Evolutionary conservation across 2,113 vertebrate genomes (phyloP), one percentile per base, ranked within the genome.

Genomic region (Apus apus): DNA sequence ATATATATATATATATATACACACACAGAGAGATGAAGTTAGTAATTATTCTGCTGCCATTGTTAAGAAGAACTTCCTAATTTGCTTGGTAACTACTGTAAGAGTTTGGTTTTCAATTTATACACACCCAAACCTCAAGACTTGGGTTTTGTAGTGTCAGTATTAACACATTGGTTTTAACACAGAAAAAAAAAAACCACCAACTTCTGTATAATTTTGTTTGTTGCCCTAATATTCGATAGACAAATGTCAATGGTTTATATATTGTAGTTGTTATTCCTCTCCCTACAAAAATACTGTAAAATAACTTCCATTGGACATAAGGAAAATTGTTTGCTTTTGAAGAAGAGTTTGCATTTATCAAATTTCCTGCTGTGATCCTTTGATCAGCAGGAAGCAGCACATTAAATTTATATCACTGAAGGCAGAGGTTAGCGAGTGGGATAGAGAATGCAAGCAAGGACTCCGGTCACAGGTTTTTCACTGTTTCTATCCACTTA

Each of bases 1-100:
- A 38, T 38, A 38, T 38, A 38, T 38, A 38, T 10, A 38, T 38
- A 38, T 38, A 38, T 38, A 38, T 38, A 38, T 10, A 38, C 38
- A 38, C 38, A 38, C 38, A 38, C 38, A 38, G 8, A 38, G 38
- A 38, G 29, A 21, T 45, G n/a, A 93, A 90, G 22, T 1, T 82
- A 51, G 23, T n/a, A 48, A 45, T 36, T 68, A 57, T 62, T 90
- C 45, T 81, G 61, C 34, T 66, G 30, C 36, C 11, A 6, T 16
- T 43, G 36, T 50, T 66, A 36, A 61, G 40, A 66, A 83, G 60
- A 80, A 72, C 51, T 85, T 94, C 75, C 67, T 77, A 88, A 91
- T 93, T 92, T 61, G 48, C 54, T 76, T 34, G 5, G 34, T 43
- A 82, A 43, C 7, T 20, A 22, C 22, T 36, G 4, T 56, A 54